Base-by-base conservation (phyloP, 1,140 invertebrate species). In the Neodiprion lecontei region DNA sequence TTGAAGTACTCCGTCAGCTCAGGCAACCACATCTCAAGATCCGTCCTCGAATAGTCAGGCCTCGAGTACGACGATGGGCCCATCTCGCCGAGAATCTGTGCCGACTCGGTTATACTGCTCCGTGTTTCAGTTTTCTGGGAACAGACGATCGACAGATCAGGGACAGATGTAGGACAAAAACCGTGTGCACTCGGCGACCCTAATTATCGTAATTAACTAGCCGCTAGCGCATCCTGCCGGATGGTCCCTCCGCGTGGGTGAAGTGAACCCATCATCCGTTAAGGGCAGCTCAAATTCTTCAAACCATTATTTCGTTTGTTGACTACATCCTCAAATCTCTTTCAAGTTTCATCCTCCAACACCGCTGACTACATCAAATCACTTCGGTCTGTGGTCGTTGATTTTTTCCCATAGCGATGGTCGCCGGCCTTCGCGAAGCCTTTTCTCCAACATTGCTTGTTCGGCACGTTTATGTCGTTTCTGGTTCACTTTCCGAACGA, bases 61-160 rank as follows among this genome's bases (percentile, higher is more conserved):
- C 67, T 69, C 40, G 11, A 14, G 1, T 69, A 9, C 17, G 53
- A 61, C 67, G 14, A 69, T 12, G 72, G 77, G 48, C 69, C 74
- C 69, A 77, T 81, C 69, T 79, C 73, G 21, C 48, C 73, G 68
- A 77, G 72, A 71, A 79, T 23, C 75, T 72, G 67, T 69, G 77
- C 9, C 70, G 61, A 66, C 61, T 23, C 48, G 48, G 17, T 28
- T 49, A 66, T 66, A 47, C 76, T 67, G 66, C 68, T 69, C 47
- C 68, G 10, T 12, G 17, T 67, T 48, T 79, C 78, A 67, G 49
- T 69, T 77, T 79, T 82, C 83, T 85, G 77, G 74, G 78, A 81
- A 83, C 76, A 84, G 80, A 84, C 79, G 80, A 61, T 12, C 53
- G 11, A 61, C 53, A 61, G 7, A 4, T 61, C 53, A 61, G 75